These are phyloP conservation scores for Gambusia affinis DNA, from an alignment of 2,113 vertebrate species.

Conservation along the genomic window DNA sequence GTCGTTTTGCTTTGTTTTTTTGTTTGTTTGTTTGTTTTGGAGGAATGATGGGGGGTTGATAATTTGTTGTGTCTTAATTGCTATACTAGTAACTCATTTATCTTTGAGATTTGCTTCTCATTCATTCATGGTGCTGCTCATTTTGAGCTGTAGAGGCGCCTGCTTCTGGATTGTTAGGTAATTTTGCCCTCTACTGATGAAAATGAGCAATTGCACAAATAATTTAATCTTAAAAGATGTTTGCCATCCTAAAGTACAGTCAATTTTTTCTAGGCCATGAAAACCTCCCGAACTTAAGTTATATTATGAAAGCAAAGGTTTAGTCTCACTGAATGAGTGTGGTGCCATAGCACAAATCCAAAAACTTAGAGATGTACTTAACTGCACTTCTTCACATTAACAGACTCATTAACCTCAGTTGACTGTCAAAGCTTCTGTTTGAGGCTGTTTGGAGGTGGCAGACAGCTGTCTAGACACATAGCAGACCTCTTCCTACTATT, in stretches of 20 bases:
- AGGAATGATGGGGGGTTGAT: not conserved
- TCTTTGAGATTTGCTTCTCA: not conserved
- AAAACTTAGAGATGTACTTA: conserved; percentile 8
- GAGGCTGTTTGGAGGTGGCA: conserved; percentile 51
- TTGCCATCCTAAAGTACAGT: not conserved
- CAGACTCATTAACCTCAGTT: conserved; percentile 8
- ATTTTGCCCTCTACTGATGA: conserved; percentile 64
- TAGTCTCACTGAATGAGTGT: not conserved
- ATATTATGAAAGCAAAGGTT: not conserved
- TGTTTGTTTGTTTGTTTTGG: not conserved
- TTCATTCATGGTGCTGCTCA: conserved; percentile 11
- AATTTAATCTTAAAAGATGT: not conserved
- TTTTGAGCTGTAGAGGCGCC: conserved; percentile 48
- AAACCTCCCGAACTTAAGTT: not conserved
- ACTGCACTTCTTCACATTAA: not conserved
- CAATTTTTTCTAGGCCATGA: not conserved
- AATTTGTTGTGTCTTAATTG: not conserved
- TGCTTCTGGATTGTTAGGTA: conserved; percentile 30
- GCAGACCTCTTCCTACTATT: conserved; percentile 79
- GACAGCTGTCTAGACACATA: conserved; percentile 77
- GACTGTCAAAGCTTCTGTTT: conserved; percentile 29
- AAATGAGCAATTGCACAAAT: conserved; percentile 29
- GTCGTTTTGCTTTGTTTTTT: no score
- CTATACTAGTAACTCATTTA: not conserved
- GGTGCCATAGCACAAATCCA: not conserved